These are phyloP conservation scores for Proctacanthus coquilletti DNA, from an alignment of 1,140 invertebrate species.

Conservation along the genomic window DNA sequence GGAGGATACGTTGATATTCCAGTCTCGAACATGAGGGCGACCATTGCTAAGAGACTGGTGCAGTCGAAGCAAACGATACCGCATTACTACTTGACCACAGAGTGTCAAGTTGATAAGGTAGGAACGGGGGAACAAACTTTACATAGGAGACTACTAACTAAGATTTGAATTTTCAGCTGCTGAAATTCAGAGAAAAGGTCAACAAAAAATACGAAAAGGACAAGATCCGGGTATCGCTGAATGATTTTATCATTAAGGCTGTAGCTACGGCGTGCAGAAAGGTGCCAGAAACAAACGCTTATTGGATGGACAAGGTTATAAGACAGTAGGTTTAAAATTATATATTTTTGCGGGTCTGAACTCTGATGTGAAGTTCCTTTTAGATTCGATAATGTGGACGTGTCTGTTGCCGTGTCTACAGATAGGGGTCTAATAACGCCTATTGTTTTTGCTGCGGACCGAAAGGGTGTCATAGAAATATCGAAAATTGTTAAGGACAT, in stretches of 20 bases:
- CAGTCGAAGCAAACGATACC: slow-evolving; percentile 91
- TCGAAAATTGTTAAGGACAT: slow-evolving; percentile 70
- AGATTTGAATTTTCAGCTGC: slow-evolving; percentile 32
- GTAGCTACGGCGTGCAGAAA: slow-evolving; percentile 79
- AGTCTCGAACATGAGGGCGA: slow-evolving; percentile 70
- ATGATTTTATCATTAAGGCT: slow-evolving; percentile 96
- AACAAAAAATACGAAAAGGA: slow-evolving; percentile 69
- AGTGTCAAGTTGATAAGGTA: slow-evolving; percentile 69
- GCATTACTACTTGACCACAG: slow-evolving; percentile 88
- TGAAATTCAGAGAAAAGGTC: slow-evolving; percentile 48
- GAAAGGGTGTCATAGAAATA: slow-evolving; percentile 81
- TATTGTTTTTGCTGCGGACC: slow-evolving; percentile 88
- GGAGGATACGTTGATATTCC: slow-evolving; percentile 63
- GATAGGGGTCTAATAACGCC: slow-evolving; percentile 93
- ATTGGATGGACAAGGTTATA: slow-evolving; percentile 91
- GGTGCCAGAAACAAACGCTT: slow-evolving; percentile 89
- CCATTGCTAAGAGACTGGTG: slow-evolving; percentile 81
- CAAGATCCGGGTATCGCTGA: slow-evolving; percentile 77
- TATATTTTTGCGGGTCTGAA: slow-evolving; percentile 3
- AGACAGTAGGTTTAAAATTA: slow-evolving; percentile 56
- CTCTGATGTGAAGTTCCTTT: slow-evolving; percentile 9
- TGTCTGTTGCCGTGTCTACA: slow-evolving; percentile 93
- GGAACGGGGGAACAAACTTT: slow-evolving; percentile 4
- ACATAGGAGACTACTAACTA: too few relatives aligned
- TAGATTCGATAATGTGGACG: slow-evolving; percentile 79